Evolutionary conservation across 1,140 invertebrate species (phyloP).

Genomic region (Sesamia nonagrioides): DNA sequence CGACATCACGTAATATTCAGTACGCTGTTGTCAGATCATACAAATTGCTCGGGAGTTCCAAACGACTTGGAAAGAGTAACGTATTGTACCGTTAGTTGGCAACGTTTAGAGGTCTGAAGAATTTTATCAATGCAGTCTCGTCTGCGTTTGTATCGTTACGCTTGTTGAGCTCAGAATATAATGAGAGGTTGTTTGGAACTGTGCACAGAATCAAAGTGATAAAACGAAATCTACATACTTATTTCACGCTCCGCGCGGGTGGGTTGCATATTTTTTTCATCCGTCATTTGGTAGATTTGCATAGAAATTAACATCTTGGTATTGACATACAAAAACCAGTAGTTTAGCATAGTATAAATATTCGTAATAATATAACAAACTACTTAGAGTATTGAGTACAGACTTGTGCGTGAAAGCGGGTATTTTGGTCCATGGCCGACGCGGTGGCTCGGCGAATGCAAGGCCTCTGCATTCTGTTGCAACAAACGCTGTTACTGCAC

Average conservation of each 20-base stretch:
- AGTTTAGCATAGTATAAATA: constrained; percentile 40
- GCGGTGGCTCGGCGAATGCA: constrained; percentile 80
- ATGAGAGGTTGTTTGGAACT: constrained; percentile 28
- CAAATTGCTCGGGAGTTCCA: constrained; percentile 34
- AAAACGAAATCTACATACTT: constrained; percentile 31
- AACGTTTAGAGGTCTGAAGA: constrained; percentile 30
- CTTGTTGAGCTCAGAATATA: constrained; percentile 29
- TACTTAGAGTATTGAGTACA: constrained; percentile 24
- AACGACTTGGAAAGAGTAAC: constrained; percentile 25
- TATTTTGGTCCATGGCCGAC: constrained; percentile 82
- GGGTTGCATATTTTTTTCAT: constrained; percentile 6
- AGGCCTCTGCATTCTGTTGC: constrained; percentile 78
- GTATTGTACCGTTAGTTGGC: constrained; percentile 29
- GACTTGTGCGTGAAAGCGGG: constrained; percentile 71
- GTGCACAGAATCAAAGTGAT: constrained; percentile 14
- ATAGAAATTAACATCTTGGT: constrained; percentile 29
- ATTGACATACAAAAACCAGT: constrained; percentile 38
- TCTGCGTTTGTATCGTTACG: constrained; percentile 35
- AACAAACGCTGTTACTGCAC: constrained; percentile 71
- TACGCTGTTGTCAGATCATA: constrained; percentile 27
- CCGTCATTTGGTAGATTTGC: constrained; percentile 4
- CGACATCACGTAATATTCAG: constrained; percentile 19
- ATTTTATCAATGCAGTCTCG: constrained; percentile 29
- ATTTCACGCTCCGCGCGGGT: constrained; percentile 14
- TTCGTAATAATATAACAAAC: constrained; percentile 30